phyloP scores from a whole-genome alignment of 2,888 invertebrate genomes.

The Dione juno region DNA sequence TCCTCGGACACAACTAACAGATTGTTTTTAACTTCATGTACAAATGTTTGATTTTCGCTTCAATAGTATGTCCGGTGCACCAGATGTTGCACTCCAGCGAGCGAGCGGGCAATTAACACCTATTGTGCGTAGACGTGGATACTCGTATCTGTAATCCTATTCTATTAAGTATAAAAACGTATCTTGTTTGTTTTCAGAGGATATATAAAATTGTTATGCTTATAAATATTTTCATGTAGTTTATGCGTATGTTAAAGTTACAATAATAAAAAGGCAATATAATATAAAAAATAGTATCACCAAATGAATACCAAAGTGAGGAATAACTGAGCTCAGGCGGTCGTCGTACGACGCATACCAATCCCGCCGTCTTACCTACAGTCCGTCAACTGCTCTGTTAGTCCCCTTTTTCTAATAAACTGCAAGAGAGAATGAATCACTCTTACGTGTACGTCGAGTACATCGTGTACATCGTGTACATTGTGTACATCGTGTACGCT shows the following conservation, averaged over 20 bases:
- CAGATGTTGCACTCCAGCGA: not conserved
- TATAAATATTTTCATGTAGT: too few species aligned
- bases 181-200: not conserved
- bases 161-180: not conserved
- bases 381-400: not conserved
- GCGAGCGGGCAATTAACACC: constrained; percentile 1
- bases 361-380: not conserved
- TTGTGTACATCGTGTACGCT: too few species aligned
- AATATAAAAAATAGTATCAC: not conserved
- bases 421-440: not conserved
- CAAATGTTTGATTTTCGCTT: not conserved
- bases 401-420: not conserved
- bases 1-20: not conserved
- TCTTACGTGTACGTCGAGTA: not conserved
- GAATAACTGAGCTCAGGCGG: not conserved
- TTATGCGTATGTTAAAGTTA: too few species aligned
- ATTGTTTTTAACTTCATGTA: not conserved
- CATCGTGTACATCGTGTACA: too few species aligned
- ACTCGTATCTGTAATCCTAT: not conserved
- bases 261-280: not conserved
- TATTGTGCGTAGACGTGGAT: not conserved
- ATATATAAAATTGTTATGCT: not conserved
- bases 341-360: constrained; percentile 1
- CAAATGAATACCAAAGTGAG: not conserved
- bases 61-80: not conserved